phyloP scores from a whole-genome alignment of 2,888 invertebrate genomes.

The Flexamia atlantica region DNA sequence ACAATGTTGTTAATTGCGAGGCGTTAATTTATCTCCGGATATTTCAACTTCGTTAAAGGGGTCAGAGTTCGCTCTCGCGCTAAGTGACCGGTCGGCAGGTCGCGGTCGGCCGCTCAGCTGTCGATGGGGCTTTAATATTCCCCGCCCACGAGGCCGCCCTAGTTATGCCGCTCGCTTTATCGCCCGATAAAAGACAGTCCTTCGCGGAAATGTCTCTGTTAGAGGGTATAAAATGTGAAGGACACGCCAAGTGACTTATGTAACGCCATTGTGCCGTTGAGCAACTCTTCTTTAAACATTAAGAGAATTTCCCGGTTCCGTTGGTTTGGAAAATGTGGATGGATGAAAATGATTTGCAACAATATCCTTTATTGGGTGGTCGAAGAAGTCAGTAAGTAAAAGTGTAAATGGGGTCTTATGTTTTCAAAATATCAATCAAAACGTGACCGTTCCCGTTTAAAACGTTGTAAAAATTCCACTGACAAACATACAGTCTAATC shows the following conservation, averaged over 20 bases:
- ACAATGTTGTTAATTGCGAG: constrained; percentile 54
- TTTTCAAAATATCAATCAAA: no score
- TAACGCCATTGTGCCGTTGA: constrained; percentile 46
- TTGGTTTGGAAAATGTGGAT: background rate
- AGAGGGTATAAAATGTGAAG: constrained; percentile 44
- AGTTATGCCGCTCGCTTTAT: constrained; percentile 37
- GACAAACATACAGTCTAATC: no score
- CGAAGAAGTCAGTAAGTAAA: no score
- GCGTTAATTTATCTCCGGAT: constrained; percentile 52
- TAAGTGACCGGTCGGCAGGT: background rate
- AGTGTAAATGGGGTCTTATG: no score
- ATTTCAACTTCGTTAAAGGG: constrained; percentile 35
- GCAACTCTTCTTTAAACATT: constrained; percentile 10
- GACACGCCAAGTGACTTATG: constrained; percentile 29
- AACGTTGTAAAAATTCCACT: no score
- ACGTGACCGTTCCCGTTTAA: no score
- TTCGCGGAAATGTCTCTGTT: constrained; percentile 46
- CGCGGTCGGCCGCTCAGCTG: background rate
- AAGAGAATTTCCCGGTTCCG: background rate
- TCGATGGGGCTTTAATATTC: constrained; percentile 35
- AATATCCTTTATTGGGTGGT: no score
- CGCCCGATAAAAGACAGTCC: constrained; percentile 22
- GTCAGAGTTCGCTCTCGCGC: background rate
- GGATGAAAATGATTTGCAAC: background rate
- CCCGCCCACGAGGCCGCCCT: constrained; percentile 12